These are phyloP conservation scores for Cerceris rybyensis DNA, from an alignment of 2,888 invertebrate genomes.

Conservation along the genomic window DNA sequence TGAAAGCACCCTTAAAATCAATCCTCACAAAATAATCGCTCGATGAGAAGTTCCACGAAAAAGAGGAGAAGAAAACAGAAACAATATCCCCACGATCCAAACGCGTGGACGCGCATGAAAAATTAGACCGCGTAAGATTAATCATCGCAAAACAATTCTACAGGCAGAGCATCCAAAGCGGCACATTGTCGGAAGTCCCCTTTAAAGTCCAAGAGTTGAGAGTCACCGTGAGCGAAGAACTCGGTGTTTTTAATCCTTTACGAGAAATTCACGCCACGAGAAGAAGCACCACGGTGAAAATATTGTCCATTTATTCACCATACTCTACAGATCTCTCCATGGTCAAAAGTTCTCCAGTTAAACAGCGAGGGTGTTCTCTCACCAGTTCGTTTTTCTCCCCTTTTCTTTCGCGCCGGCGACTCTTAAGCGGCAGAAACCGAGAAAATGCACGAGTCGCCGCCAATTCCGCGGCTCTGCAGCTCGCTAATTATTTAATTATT, in stretches of 20 bases:
- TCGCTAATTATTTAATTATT: constrained; percentile 78
- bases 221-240: constrained; percentile 49
- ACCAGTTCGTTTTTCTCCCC: constrained; percentile 58
- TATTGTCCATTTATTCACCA: constrained; percentile 36
- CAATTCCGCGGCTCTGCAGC: constrained; percentile 32
- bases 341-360: constrained; percentile 52
- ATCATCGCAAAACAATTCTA: neutral
- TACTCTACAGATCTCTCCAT: constrained; percentile 10
- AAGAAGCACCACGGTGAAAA: constrained; percentile 48
- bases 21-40: too few species aligned
- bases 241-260: constrained; percentile 62
- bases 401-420: constrained; percentile 60
- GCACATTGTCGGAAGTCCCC: neutral
- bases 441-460: constrained; percentile 51
- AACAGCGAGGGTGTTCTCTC: constrained; percentile 6
- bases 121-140: neutral
- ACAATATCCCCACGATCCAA: neutral
- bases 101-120: neutral
- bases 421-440: constrained; percentile 56
- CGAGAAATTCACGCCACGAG: constrained; percentile 61
- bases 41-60: too few species aligned
- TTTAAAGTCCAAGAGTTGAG: constrained; percentile 53
- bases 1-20: too few species aligned
- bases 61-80: neutral
- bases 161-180: neutral